Percentiles rank a stretch among this genome's conserved stretches.
Conservation (phyloP, 2,113 vertebrate species). For the Gambusia holbrooki region DNA sequence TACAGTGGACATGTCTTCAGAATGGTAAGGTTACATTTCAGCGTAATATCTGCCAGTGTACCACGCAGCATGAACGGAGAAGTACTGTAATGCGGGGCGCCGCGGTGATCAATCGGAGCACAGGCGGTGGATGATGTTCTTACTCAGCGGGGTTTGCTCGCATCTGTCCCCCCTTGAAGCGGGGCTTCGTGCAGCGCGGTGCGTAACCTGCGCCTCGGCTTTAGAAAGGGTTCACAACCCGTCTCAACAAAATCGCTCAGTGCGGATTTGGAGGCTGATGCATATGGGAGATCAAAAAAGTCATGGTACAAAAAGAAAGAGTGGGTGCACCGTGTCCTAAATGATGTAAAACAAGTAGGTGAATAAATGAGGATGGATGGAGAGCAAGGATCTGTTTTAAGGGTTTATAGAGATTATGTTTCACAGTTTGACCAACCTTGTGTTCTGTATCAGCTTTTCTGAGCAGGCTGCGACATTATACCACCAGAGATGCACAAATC, state of each 20-base stretch:
- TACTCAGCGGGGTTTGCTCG: not conserved
- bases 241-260: slow-evolving; percentile 16
- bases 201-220: slow-evolving; percentile 34
- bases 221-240: slow-evolving; percentile 12
- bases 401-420: not conserved
- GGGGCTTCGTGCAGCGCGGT: slow-evolving; percentile 14
- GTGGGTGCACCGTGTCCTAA: slow-evolving; percentile 41
- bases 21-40: slow-evolving; percentile 76
- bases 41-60: slow-evolving; percentile 39
- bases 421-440: slow-evolving; percentile 10
- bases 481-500: not conserved
- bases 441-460: not conserved
- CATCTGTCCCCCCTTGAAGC: not conserved
- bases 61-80: slow-evolving; percentile 40
- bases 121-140: slow-evolving; percentile 5
- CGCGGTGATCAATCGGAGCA: slow-evolving; percentile 16
- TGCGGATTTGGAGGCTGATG: slow-evolving; percentile 10
- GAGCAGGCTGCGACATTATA: slow-evolving; percentile 17
- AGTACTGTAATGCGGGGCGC: slow-evolving; percentile 18
- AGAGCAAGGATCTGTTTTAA: not conserved
- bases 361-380: slow-evolving; percentile 47
- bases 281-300: slow-evolving; percentile 33
- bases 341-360: slow-evolving; percentile 8
- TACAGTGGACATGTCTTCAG: slow-evolving; percentile 70
- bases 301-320: slow-evolving; percentile 24